phyloP scores from a whole-genome alignment of 2,888 invertebrate genomes.

The Ichneumoninae sp. region DNA sequence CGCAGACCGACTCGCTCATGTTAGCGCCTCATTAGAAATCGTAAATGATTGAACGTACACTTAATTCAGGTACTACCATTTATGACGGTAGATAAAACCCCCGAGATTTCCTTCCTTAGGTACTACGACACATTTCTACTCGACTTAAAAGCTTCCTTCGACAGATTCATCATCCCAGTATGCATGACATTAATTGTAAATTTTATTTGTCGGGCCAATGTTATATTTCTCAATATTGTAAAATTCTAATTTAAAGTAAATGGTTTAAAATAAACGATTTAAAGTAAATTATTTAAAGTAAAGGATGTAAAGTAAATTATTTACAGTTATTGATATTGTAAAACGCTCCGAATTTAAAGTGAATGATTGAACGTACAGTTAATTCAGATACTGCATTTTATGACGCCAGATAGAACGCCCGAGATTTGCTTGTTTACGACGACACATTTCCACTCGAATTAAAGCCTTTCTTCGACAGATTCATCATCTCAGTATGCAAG shows the following conservation, averaged over 20 bases:
- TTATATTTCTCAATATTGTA: background rate
- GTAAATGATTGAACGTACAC: conserved; percentile 41
- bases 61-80: background rate
- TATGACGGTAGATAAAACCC: background rate
- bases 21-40: conserved; percentile 67
- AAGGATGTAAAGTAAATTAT: background rate
- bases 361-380: too few relatives aligned
- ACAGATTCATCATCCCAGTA: too few relatives aligned
- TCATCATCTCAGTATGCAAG: background rate
- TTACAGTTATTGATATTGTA: too few relatives aligned
- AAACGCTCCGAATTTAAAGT: too few relatives aligned
- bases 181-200: too few relatives aligned
- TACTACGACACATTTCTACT: background rate
- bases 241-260: conserved; percentile 10
- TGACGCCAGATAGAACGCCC: too few relatives aligned
- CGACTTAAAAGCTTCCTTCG: background rate
- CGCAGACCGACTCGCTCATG: conserved; percentile 37
- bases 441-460: too few relatives aligned
- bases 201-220: background rate
- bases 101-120: background rate
- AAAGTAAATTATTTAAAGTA: conserved; percentile 19
- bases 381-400: too few relatives aligned
- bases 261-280: conserved; percentile 13
- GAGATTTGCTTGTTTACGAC: too few relatives aligned
- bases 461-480: background rate